Base-by-base conservation (phyloP, 2,797 vertebrate species). In the Bovichtus variegatus region DNA sequence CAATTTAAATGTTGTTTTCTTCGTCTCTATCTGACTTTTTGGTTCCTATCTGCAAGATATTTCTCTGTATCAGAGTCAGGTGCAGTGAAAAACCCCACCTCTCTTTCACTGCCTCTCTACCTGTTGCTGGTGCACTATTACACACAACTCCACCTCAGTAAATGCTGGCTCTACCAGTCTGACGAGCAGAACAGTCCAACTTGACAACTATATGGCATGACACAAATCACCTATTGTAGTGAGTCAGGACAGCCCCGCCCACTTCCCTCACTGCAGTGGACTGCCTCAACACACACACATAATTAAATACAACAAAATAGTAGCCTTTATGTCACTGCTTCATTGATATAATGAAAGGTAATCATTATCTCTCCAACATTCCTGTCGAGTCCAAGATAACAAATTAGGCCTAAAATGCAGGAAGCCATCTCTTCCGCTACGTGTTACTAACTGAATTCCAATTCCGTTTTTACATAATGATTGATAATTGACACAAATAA, bases 81-180 rank as follows among this genome's bases (percentile, higher is more conserved):
- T 78, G 71, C 43, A 53, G 1, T 63, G n/a, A 58, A 29, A 60
- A 67, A 54, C 36, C n/a, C 40, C 73, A 15, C 72, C 73, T 53
- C 69, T 57, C 54, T 21, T 7, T 61, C 7, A 21, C n/a, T 36
- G 10, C 4, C 29, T 19, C 29, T 69, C 61, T 51, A 5, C 13
- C 71, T 53, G 12, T 4, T 46, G 36, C 46, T 60, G 66, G 5
- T 47, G 57, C n/a, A 43, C 34, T 50, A 4, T 59, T 54, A 8
- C 63, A 87, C 74, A 71, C 16, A 75, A 55, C 85, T 82, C 85
- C 78, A 81, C 85, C 85, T 87, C 68, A 27, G 47, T 75, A 67
- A 78, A 68, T 59, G 64, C 85, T 59, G 83, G 71, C 6, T 74
- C 16, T 83, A 83, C 88, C 82, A 11, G 86, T 90, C 74, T n/a